Base-by-base conservation (phyloP, 1,140 invertebrate species). In the Nautilus pompilius region DNA sequence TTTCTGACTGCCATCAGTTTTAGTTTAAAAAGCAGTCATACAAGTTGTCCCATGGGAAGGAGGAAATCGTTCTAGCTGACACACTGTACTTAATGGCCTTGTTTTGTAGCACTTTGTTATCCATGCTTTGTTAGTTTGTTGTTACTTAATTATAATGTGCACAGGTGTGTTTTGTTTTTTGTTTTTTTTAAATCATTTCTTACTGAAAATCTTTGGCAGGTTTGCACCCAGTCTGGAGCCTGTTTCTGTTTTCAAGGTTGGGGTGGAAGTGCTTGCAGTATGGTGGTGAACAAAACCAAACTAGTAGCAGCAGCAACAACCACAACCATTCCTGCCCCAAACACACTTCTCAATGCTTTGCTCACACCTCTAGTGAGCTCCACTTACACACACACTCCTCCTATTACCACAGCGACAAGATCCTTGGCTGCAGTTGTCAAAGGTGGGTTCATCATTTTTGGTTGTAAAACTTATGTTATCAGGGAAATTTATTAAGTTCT, bases 241-340 rank as follows among this genome's bases (percentile, higher is more conserved):
- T 98, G 96, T 83, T 90, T 92, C 77, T 99, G 96, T 85, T 85
- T 92, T 72, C 81, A 84, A 56, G 93, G 94, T 54, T 98, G 93
- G 93, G 89, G 87, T 32, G 94, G 93, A 26, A 81, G 87, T 2
- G 94, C 97, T 83, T 98, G 96, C 84, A 93, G 93, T 45, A 87
- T 90, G 63, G 67, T 63, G 41, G 54, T 67, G 3, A 73, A 74
- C 17, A 62, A 68, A 3, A 70, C 73, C n/a, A 65, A 62, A 28
- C 56, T 32, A 34, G 56, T 89, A n/a, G 6, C 54, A 10, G 24
- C 49, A 3, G 56, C 46, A 22, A 67, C 59, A 29, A 65, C 57
- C 30, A 63, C 69, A 48, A 49, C 62, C 15, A 63, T 58, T 5
- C 71, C 67, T 30, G 59, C 53, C 10, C 64, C 67, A 28, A 63